Base-by-base conservation (phyloP, 1,140 invertebrate species). In the Cydia strobilella region DNA sequence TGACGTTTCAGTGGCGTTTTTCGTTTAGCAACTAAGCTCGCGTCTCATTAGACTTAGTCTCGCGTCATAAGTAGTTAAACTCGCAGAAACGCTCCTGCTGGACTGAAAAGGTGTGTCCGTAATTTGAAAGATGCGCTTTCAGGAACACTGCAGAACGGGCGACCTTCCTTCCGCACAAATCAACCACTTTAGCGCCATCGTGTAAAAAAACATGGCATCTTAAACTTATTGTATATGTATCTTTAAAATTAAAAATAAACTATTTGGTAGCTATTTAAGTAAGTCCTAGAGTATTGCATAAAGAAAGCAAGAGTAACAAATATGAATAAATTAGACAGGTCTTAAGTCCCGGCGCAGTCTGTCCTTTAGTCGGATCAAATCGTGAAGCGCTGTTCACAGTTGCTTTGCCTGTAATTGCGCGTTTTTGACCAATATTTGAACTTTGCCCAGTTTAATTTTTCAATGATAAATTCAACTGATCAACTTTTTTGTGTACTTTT, bases 241-340 rank as follows among this genome's bases (percentile, higher is more conserved):
- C 82, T 88, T 90, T 84, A 85, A 84, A 81, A 82, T 79, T 83
- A 84, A 83, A 81, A 78, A 82, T 85, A 88, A 84, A 86, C 86
- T 91, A 90, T 89, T 90, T 86, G 87, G 88, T 91, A 91, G 90
- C 90, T 91, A 91, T 88, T 76, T 91, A 90, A 88, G 83, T 91
- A 91, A 90, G 88, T 86, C 81, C 74, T 89, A 90, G 87, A 73
- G 77, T 88, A 88, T 83, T 73, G 85, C 85, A 83, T 84, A 79
- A 81, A 74, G 77, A 81, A 83, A 84, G 76, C 84, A 84, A 81
- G 76, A 85, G 77, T 85, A 84, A 86, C 77, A 86, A 82, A 75
- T 66, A 76, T 74, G 51, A 42, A 80, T 79, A 81, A 77, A 48
- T 85, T 88, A 90, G 86, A 83, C 83, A 84, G 86, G 82, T 83